phyloP scores from a whole-genome alignment of 1,140 invertebrate genomes.

The Dysdera silvatica region DNA sequence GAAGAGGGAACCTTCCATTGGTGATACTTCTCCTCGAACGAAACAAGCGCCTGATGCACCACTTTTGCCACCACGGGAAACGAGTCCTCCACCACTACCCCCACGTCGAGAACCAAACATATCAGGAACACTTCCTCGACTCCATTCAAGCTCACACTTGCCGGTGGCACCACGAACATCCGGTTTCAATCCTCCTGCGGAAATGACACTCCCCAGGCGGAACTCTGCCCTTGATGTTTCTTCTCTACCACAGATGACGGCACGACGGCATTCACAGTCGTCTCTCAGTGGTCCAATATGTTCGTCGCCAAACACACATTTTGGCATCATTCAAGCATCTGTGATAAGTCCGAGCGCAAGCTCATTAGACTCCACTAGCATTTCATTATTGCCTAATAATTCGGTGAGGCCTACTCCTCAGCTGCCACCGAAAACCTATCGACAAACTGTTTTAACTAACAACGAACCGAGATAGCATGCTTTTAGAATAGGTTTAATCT shows the following conservation, averaged over 20 bases:
- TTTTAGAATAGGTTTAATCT: no score
- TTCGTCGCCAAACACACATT: background rate
- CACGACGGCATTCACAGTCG: conserved; percentile 26
- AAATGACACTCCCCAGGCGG: conserved; percentile 40
- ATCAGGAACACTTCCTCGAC: conserved; percentile 45
- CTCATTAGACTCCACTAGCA: conserved; percentile 8
- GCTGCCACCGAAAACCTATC: conserved; percentile 28
- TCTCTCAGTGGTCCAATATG: conserved; percentile 3
- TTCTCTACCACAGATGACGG: conserved; percentile 13
- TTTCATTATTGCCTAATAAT: background rate
- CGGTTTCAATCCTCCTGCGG: background rate
- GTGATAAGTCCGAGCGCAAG: background rate
- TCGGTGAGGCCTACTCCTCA: conserved; percentile 14
- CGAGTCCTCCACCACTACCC: conserved; percentile 55
- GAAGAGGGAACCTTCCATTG: conserved; percentile 53
- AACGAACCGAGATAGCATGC: no score
- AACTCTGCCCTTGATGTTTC: conserved; percentile 43
- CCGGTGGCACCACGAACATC: conserved; percentile 15
- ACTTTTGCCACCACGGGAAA: conserved; percentile 53
- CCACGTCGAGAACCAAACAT: conserved; percentile 42
- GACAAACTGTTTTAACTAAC: conserved; percentile 26
- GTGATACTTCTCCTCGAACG: conserved; percentile 49
- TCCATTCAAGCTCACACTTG: conserved; percentile 42
- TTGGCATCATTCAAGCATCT: conserved; percentile 4
- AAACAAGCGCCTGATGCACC: conserved; percentile 55